A percentile compares a stretch with the other conserved stretches of the same genome.
Evolutionary conservation across 2,888 invertebrate genomes (phyloP).

Genomic region (Stenodera caucasica): DNA sequence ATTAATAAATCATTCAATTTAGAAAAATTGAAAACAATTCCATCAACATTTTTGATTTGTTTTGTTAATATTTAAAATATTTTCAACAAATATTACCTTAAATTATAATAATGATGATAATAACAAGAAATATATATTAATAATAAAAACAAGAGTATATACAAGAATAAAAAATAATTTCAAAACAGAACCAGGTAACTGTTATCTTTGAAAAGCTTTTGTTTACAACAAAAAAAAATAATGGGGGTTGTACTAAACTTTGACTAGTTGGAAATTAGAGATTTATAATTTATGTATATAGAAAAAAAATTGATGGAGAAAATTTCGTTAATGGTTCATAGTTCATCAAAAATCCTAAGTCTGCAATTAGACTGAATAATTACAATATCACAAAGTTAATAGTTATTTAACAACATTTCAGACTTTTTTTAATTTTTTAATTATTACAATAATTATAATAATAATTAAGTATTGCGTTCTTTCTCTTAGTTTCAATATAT

Average conservation of each 20-base stretch:
- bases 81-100: not conserved
- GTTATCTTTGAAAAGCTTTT: not conserved
- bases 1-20: conserved; percentile 14
- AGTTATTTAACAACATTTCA: conserved; percentile 47
- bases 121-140: not conserved
- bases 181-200: not conserved
- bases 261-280: conserved; percentile 15
- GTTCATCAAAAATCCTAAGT: conserved; percentile 4
- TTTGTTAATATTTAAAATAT: not conserved
- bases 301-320: conserved; percentile 8
- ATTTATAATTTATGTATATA: not conserved
- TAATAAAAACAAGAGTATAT: not conserved
- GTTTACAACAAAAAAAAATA: not conserved
- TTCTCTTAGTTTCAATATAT: conserved; percentile 14
- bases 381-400: conserved; percentile 50
- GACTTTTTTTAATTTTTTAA: conserved; percentile 46
- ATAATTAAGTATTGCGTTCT: not conserved
- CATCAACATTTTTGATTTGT: not conserved
- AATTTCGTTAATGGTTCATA: conserved; percentile 6
- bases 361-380: conserved; percentile 29
- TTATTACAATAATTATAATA: conserved; percentile 13
- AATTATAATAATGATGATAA: not conserved
- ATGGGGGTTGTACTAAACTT: conserved; percentile 21
- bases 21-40: not conserved
- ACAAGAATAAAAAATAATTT: not conserved